Evolutionary conservation across 2,888 invertebrate genomes (phyloP), one percentile per base, ranked within the genome.

Genomic region (Dasysyrphus tricinctus): DNA sequence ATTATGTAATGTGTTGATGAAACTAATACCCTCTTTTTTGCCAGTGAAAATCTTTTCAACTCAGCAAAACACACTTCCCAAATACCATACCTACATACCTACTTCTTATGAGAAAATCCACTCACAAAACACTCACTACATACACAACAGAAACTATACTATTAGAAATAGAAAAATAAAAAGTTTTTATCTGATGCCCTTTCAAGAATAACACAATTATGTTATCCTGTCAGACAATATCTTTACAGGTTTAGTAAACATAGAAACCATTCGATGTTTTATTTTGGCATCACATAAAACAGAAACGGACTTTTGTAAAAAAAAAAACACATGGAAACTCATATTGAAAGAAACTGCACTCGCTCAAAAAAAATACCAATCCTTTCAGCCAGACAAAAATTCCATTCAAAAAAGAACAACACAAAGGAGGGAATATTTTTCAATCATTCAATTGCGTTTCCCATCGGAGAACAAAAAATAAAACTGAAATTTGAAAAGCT

Each of bases 211-310:
- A 80, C 76, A 80, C 75, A 84, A 80, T 84, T 49, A 73, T 61
- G 54, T 84, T 73, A 84, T 73, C 80, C 75, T 80, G 80, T 72
- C 76, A 67, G 80, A 54, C 44, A 84, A 84, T 76, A 80, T 84
- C 84, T 67, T 72, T 19, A 49, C 65, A 65, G 75, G 80, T 84
- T 80, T 75, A 76, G 75, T 67, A 84, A 84, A 84, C 72, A n/a
- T n/a, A 76, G 24, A 70, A 84, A 47, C 63, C 80, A 57, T 74
- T 56, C 51, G 34, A 47, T 63, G 61, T 32, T 59, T 19, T 56
- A 56, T 54, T 70, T 37, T 56, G 24, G 44, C 16, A 72, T 57
- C 42, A 12, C 32, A 56, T 42, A 29, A 8, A 19, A 47, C 44
- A 32, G 32, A 47, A 44, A 29, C 47, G 67, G 44, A 44, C 44